Percentiles rank a stretch among this genome's conserved stretches.
These are phyloP conservation scores for Meiosimyza platycephala DNA, from an alignment of 2,888 invertebrate species.

Conservation along the genomic window DNA sequence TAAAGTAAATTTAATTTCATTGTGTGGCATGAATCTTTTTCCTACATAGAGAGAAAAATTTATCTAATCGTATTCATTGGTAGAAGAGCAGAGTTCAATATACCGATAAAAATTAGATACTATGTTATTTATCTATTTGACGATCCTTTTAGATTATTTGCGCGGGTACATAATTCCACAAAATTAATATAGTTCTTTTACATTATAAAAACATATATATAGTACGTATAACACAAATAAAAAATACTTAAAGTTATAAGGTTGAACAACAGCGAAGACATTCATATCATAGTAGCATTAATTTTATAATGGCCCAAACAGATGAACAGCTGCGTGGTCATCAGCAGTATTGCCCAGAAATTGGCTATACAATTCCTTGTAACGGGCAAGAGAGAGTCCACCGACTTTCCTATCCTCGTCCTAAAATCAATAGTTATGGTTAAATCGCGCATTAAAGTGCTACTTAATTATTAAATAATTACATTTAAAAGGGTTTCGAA, in stretches of 20 bases:
- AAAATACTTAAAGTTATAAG: constrained; percentile 43
- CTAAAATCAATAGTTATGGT: constrained; percentile 64
- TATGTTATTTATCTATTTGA: constrained; percentile 1
- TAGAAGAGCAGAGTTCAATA: constrained; percentile 9
- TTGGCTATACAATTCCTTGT: constrained; percentile 85
- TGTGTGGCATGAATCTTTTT: background rate
- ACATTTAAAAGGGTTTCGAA: constrained; percentile 81
- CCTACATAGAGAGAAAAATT: constrained; percentile 14
- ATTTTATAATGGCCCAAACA: constrained; percentile 79
- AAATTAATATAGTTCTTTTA: background rate
- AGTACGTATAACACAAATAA: background rate
- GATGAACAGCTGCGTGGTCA: constrained; percentile 77
- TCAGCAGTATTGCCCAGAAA: constrained; percentile 83
- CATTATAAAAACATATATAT: constrained; percentile 5
- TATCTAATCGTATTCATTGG: constrained; percentile 30
- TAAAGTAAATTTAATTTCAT: background rate
- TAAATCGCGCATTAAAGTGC: background rate
- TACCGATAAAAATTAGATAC: constrained; percentile 4
- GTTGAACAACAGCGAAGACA: constrained; percentile 66
- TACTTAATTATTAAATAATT: constrained; percentile 52
- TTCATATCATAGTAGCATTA: constrained; percentile 43
- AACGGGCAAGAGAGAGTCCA: constrained; percentile 80
- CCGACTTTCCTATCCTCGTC: constrained; percentile 85
- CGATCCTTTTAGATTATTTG: constrained; percentile 6
- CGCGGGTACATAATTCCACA: constrained; percentile 10